Evolutionary conservation across 2,113 vertebrate species (phyloP), one percentile per base, ranked within the genome.

Genomic region (Dicaeum eximium): DNA sequence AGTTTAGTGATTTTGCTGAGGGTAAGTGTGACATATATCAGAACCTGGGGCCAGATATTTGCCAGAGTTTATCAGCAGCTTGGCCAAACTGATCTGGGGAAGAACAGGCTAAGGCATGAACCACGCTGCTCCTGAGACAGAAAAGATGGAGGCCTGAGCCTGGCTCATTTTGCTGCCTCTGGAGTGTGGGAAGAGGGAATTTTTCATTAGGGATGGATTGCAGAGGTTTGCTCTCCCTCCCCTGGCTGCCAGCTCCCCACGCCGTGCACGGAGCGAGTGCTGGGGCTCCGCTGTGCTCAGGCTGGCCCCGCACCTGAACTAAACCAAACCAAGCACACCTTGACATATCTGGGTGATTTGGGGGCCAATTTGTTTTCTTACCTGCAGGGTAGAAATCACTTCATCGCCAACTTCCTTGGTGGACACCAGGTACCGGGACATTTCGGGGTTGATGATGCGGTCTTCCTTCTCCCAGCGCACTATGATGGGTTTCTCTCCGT

Each of bases 381-480:
- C 99, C 99, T 99, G 98, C 80, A 99, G 97, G 1, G 99, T 99
- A 6, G 99, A 99, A 67, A 99, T 97, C 88, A 99, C 99, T 97
- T 99, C 99, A 71, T 99, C 99, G 1, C 98, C 98, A 94, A 98
- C 98, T 95, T 99, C 99, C 95, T 99, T 99, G 93, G 99, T 98
- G 75, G 98, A 99, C 93, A 99, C 99, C 16, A 99, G 98, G 70
- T 99, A 99, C 31, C 99, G 98, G 90, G 99, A 99, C 98, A 99
- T 99, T 95, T 99, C 99, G 0, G 99, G 99, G 97, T 99, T 99
- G 82, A 99, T 99, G 97, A 99, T 99, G 53, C 99, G 96, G 69
- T 99, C 99, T 79, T 99, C 99, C 89, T 99, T 99, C 97, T 99
- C 99, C 99, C 99, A 99, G 97, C 99, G 99, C 65, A 99, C 99